Conservation (phyloP, 2,888 invertebrate genomes). For the Aleiodes alternator region DNA sequence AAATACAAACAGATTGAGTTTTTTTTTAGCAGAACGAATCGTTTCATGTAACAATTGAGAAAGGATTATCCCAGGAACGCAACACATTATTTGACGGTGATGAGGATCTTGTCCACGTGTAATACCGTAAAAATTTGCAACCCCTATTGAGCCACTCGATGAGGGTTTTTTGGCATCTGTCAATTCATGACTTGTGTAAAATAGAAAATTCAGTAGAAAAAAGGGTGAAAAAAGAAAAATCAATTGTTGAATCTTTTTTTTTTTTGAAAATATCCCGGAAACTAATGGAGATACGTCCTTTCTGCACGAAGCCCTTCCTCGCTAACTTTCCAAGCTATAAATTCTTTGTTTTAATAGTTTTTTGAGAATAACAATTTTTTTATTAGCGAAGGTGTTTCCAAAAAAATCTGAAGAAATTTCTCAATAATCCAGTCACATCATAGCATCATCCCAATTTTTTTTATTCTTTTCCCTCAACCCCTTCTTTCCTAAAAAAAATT, state of each 20-base stretch:
- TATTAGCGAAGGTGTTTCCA: too few relatives aligned
- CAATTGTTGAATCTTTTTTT: neutral
- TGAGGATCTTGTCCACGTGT: constrained; percentile 38
- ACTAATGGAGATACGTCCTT: neutral
- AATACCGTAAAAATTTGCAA: constrained; percentile 16
- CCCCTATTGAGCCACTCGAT: neutral
- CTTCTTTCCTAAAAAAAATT: too few relatives aligned
- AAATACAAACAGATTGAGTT: constrained; percentile 27
- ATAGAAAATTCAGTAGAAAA: too few relatives aligned
- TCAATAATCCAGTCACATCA: too few relatives aligned
- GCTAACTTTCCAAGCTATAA: too few relatives aligned
- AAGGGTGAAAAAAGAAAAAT: too few relatives aligned
- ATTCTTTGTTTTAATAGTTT: too few relatives aligned
- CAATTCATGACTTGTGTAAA: neutral
- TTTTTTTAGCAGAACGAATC: constrained; percentile 63
- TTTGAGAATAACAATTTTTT: too few relatives aligned
- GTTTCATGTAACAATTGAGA: constrained; percentile 65
- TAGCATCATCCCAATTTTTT: too few relatives aligned
- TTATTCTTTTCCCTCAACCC: too few relatives aligned
- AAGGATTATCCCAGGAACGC: constrained; percentile 65
- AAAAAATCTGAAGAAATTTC: too few relatives aligned
- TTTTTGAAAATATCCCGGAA: neutral
- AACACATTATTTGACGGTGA: constrained; percentile 35
- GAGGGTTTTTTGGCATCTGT: constrained; percentile 4
- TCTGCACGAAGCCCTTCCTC: neutral